Evolutionary conservation across 1,140 invertebrate species (phyloP).

Genomic region (Nylanderia fulva): DNA sequence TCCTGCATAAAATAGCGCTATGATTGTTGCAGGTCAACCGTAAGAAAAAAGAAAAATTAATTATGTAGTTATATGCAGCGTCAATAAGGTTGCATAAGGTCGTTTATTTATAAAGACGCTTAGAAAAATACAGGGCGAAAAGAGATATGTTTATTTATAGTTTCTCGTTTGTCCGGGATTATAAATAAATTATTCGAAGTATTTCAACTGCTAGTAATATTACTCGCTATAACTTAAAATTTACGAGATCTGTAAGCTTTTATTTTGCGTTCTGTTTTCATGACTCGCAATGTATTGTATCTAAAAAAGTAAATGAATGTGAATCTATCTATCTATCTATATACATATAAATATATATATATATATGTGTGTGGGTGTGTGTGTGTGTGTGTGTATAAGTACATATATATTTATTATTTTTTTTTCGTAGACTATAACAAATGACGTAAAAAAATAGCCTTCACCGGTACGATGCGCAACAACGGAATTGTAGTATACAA

Average conservation of each 20-base stretch:
- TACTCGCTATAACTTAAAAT: conserved; percentile 12
- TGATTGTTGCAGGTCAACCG: conserved; percentile 50
- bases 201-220: conserved; percentile 41
- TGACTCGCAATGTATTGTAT: conserved; percentile 8
- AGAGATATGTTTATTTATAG: conserved; percentile 52
- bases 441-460: too few species aligned
- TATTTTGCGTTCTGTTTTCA: background rate
- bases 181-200: conserved; percentile 55
- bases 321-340: too few species aligned
- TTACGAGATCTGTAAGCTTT: background rate
- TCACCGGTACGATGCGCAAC: too few species aligned
- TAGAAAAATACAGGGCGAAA: conserved; percentile 59
- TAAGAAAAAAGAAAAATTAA: conserved; percentile 51
- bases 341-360: too few species aligned
- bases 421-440: too few species aligned
- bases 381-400: too few species aligned
- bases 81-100: conserved; percentile 61
- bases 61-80: conserved; percentile 37
- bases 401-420: too few species aligned
- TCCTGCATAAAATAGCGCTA: conserved; percentile 43
- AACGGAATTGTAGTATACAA: too few species aligned
- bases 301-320: background rate
- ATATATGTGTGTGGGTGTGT: too few species aligned
- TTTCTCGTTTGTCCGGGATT: conserved; percentile 39
- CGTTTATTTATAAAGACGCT: conserved; percentile 58